Base-by-base conservation (phyloP, 92 coral and sea anemone species). In the Palythoa heliodiscus region DNA sequence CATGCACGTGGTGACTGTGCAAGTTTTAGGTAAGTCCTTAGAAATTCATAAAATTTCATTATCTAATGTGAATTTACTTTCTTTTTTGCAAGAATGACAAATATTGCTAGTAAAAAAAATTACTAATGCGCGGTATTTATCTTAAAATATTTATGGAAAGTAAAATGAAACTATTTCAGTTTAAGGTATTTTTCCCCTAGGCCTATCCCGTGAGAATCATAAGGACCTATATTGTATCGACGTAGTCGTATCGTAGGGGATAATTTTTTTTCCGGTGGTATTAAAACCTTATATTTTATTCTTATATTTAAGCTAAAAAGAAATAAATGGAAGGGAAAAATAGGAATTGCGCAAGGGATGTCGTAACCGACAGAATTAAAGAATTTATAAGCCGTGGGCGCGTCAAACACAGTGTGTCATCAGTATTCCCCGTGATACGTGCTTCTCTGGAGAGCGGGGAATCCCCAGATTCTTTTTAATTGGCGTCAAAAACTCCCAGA, bases 391-490 rank as follows among this genome's bases (percentile, higher is more conserved):
- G 39, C 37, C 52, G 57, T 81, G 88, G 69, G 69, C 1, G 20
- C 22, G 25, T 7, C 8, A 23, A 19, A n/a, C 8, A n/a, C 19
- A 61, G 10, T 8, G 10, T n/a, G 69, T 63, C 69, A 69, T 10
- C 47, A 69, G 16, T 8, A 69, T 10, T 37, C 24, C 73, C 73
- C 83, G 24, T 77, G 75, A 35, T 84, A 77, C 71, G 76, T 61
- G 39, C 57, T 66, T 3, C 25, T 4, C 40, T 11, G 52, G 10
- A 40, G 61, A 77, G 7, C 0, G 98, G 98, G 98, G 98, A 94
- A 94, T 94, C 98, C 98, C 98, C 98, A 84, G 90, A 24, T 63
- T 8, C 22, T 0, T 63, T 63, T n/a, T 29, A 0, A 87, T 92
- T 11, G 84, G 90, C 88, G 83, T 82, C 78, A 69, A 68, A 82